phyloP scores from a whole-genome alignment of 2,113 vertebrate species.

The Cygnus buccinator region DNA sequence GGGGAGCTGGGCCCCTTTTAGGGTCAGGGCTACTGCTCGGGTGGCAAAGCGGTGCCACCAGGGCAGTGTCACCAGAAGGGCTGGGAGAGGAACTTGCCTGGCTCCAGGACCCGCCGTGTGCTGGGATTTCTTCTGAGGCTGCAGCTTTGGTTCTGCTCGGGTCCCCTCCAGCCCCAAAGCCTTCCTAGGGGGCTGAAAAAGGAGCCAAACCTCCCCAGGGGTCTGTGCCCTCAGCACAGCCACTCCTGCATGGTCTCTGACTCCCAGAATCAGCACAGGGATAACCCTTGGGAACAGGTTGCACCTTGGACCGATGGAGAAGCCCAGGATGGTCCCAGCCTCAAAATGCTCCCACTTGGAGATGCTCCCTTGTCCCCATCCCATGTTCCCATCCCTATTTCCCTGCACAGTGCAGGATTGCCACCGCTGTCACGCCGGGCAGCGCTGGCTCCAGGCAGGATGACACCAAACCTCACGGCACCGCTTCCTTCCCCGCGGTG shows the following conservation, averaged over 20 bases:
- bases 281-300: neutral
- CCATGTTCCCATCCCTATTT: neutral
- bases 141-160: neutral
- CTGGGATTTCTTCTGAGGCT: neutral
- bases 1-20: neutral
- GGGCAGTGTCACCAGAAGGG: neutral
- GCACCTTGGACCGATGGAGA: accelerated
- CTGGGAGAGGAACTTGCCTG: neutral
- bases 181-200: neutral
- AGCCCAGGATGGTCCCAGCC: neutral
- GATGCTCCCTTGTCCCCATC: neutral
- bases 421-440: accelerated
- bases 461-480: accelerated
- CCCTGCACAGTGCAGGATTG: neutral
- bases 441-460: neutral
- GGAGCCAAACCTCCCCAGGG: neutral
- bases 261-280: neutral
- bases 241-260: neutral
- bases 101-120: accelerated
- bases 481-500: accelerated
- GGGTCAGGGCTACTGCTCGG: neutral
- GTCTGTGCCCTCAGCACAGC: accelerated
- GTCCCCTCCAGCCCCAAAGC: accelerated
- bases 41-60: accelerated
- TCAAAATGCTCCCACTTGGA: neutral